These are phyloP conservation scores for Cotesia chilonis DNA, from an alignment of 1,140 invertebrate species.

Conservation along the genomic window DNA sequence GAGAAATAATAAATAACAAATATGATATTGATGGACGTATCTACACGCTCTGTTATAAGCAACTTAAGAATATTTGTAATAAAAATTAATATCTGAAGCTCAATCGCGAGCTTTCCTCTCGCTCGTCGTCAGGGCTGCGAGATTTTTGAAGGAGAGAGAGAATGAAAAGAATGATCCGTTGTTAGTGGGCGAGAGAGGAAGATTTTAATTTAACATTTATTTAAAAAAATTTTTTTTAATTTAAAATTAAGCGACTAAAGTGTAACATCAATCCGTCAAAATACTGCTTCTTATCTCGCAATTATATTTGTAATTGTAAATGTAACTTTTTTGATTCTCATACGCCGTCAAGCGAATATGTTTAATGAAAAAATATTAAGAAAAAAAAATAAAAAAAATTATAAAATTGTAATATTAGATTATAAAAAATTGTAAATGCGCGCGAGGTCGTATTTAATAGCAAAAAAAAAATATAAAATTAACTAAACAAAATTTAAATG, in stretches of 20 bases:
- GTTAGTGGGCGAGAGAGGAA: constrained; percentile 14
- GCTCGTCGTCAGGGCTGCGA: constrained; percentile 15
- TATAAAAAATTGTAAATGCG: constrained; percentile 20
- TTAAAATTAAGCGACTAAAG: not conserved
- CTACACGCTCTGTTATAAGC: not conserved
- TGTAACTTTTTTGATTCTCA: constrained; percentile 15
- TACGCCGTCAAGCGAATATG: constrained; percentile 5
- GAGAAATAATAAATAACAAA: not conserved
- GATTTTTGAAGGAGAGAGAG: constrained; percentile 23
- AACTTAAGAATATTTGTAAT: not conserved
- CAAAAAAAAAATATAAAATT: constrained; percentile 8
- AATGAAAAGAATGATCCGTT: constrained; percentile 24
- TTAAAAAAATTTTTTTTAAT: not conserved
- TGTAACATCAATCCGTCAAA: constrained; percentile 27
- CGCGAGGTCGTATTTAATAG: constrained; percentile 11
- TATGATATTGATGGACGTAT: too few species aligned
- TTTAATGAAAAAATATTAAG: not conserved
- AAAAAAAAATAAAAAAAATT: not conserved
- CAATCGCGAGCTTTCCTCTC: constrained; percentile 25
- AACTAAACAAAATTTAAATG: not conserved
- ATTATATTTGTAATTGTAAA: constrained; percentile 34
- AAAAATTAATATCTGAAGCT: constrained; percentile 6
- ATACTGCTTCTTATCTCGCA: constrained; percentile 30
- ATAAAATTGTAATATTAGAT: constrained; percentile 9
- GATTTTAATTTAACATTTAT: not conserved